Evolutionary conservation across 2,113 vertebrate species (phyloP), one percentile per base, ranked within the genome.

Genomic region (Neotoma lepida): DNA sequence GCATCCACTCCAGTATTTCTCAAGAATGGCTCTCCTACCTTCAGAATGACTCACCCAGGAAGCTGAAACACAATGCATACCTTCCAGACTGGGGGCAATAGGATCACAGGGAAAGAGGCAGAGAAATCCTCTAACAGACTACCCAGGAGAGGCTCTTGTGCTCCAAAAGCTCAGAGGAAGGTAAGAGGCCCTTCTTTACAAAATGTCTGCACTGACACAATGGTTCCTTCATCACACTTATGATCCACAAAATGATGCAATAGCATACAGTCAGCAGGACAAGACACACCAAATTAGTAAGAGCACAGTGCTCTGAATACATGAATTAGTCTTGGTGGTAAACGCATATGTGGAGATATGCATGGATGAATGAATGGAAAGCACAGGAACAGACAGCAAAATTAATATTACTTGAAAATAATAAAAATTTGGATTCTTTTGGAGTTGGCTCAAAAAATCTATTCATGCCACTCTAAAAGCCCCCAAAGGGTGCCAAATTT

Each of bases 381-480:
- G 76, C 70, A 66, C 68, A 68, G 63, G 51, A 81, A 64, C 39
- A 66, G 9, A 44, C 51, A 73, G 12, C 35, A 89, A 96, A 96
- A 88, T 33, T 28, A 84, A 77, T 28, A 26, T 41, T 39, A 56
- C 44, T 82, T 95, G 76, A 41, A 66, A 94, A 15, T 86, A 93
- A 91, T 0, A 56, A 56, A n/a, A 87, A 77, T 78, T 46, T 30
- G 6, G 73, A 82, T 81, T 93, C 24, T 68, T 82, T 61, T 89
- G 56, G 22, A 86, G 44, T 76, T 70, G 56, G 30, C 61, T 35
- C 66, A 81, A 76, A 22, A 41, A 87, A 95, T 77, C 63, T 35
- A 77, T 66, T 82, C 39, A 74, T 13, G 26, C 22, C 12, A 58
- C 61, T 94, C 76, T 70, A 61, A 93, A 96, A 95, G n/a, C 35